Base-by-base conservation (phyloP, 2,888 invertebrate genomes). In the Arge pagana region DNA sequence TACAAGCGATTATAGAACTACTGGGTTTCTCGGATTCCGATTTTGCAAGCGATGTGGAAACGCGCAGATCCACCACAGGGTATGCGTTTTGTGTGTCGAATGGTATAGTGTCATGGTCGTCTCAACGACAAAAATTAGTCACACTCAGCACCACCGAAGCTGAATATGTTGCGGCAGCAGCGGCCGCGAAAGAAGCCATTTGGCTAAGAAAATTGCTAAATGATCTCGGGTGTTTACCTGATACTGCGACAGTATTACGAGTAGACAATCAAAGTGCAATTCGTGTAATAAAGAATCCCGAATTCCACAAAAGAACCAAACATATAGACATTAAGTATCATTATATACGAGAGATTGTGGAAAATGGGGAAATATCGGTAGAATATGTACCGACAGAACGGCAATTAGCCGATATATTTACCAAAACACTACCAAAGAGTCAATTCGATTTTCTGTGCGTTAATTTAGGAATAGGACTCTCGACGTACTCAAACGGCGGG, bases 361-460 rank as follows among this genome's bases (percentile, higher is more conserved):
- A 53, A n/a, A 45, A 30, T 8, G 19, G 49, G 1, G 51, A 43
- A 41, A 53, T 57, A 6, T 4, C 24, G 5, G 48, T 57, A 3
- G 10, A 8, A 5, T 53, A 49, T 33, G 11, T 56, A 3, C 52
- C 49, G 1, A 45, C 54, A 3, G 53, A 53, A 16, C 2, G 2
- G 2, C 56, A 58, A 35, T 7, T 41, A 11, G 56, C 56, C 8
- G 57, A 58, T 21, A 43, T 56, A 1, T 54, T 54, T n/a, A 58
- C 52, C 0, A 54, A 58, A n/a, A 50, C 53, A 1, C 37, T 52
- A 35, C 28, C 43, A 42, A 33, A 23, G 16, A 13, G 13, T 13
- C 13, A 28, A 30, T 31, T 33, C 13, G 7, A 35, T 35, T 7
- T 7, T 11, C 7, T 35, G 8, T 35, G 36, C n/a, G n/a, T n/a